Evolutionary conservation across 2,888 invertebrate genomes (phyloP).

Genomic region (Drosophila sordidula): DNA sequence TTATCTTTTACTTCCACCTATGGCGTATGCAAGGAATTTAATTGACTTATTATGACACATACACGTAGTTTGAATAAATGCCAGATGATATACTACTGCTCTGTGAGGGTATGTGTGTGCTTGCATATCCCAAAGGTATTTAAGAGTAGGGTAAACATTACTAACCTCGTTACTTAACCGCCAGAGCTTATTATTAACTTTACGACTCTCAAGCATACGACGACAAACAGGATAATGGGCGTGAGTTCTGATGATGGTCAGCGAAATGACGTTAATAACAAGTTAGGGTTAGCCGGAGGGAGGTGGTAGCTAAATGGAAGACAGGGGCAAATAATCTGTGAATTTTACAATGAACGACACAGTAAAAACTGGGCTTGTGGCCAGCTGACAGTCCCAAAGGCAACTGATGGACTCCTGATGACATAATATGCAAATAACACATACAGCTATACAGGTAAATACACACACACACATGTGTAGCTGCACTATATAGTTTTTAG

Average conservation of each 20-base stretch:
- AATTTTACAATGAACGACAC: conserved; percentile 62
- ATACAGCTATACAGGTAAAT: conserved; percentile 30
- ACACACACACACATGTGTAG: conserved; percentile 18
- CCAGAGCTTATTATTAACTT: conserved; percentile 62
- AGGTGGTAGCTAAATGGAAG: conserved; percentile 9
- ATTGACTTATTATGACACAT: conserved; percentile 33
- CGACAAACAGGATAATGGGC: conserved; percentile 28
- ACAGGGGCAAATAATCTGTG: conserved; percentile 63
- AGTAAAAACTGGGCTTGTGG: conserved; percentile 33
- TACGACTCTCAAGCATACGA: conserved; percentile 45
- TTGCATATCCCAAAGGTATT: conserved; percentile 43
- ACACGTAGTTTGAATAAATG: conserved; percentile 4
- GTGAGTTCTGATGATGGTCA: conserved; percentile 54
- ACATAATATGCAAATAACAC: conserved; percentile 81
- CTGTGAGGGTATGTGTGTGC: background rate
- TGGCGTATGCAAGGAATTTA: conserved; percentile 4
- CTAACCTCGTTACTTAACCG: conserved; percentile 68
- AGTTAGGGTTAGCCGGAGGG: conserved; percentile 27
- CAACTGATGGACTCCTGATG: conserved; percentile 75
- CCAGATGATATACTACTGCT: conserved; percentile 7
- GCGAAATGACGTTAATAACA: conserved; percentile 63
- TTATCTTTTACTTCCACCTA: background rate
- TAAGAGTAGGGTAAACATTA: conserved; percentile 54
- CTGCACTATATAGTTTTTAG: conserved; percentile 77
- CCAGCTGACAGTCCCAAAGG: conserved; percentile 68